Evolutionary conservation across 2,888 invertebrate species (phyloP).

Genomic region (Nomada hirtipes): DNA sequence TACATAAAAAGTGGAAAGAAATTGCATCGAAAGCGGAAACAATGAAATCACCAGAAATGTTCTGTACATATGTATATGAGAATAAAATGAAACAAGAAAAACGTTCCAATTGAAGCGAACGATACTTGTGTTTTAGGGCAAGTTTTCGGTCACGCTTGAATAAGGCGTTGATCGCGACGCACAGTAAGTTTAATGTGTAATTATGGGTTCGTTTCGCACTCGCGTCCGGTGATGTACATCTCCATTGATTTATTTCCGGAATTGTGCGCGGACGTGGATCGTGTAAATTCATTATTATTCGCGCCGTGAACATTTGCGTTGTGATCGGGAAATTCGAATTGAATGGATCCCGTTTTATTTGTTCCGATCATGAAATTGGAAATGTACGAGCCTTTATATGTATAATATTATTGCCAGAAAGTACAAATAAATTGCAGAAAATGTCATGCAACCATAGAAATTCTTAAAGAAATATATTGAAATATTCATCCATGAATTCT

Average conservation of each 20-base stretch:
- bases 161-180: background rate
- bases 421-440: background rate
- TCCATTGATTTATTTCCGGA: background rate
- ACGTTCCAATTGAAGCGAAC: too few species aligned
- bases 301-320: background rate
- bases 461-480: background rate
- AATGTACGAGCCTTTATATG: background rate
- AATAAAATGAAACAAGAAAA: too few species aligned
- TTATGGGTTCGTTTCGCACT: conserved; percentile 7
- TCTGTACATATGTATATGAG: too few species aligned
- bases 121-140: background rate
- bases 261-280: background rate
- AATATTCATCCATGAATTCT: background rate
- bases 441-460: too few species aligned
- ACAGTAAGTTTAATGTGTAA: conserved; percentile 11
- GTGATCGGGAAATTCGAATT: background rate
- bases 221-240: conserved; percentile 1
- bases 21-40: too few species aligned
- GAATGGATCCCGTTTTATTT: background rate
- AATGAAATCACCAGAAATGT: too few species aligned
- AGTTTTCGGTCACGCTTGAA: background rate
- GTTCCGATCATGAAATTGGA: background rate
- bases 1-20: too few species aligned
- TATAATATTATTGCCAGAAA: background rate
- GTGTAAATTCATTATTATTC: conserved; percentile 28